Evolutionary conservation across 2,797 vertebrate genomes (phyloP).

Genomic region (Coluber constrictor): DNA sequence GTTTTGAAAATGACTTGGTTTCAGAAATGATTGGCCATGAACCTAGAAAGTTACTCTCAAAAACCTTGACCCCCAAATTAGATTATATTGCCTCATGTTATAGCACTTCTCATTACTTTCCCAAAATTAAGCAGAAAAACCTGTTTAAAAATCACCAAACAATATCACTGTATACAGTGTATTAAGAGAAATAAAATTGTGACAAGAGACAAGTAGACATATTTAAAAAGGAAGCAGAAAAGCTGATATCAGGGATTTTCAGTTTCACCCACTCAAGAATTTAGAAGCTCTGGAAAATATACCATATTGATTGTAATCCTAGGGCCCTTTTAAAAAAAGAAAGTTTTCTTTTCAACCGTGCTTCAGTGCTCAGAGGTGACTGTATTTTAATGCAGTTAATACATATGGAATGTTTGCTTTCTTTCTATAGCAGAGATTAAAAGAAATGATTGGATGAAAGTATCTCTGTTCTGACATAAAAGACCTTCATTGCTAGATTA

Average conservation of each 20-base stretch:
- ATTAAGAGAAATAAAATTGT: neutral
- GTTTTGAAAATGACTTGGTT: neutral
- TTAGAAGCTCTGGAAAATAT: neutral
- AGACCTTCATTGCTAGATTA: neutral
- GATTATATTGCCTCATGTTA: neutral
- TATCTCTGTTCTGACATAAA: neutral
- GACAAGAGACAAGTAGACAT: too few relatives aligned
- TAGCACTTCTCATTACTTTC: neutral
- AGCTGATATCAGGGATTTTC: neutral
- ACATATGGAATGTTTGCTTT: neutral
- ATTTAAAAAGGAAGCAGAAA: conserved; percentile 24
- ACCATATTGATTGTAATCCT: neutral
- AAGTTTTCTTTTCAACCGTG: neutral
- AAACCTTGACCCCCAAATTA: neutral
- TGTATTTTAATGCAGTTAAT: neutral
- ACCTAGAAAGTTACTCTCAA: neutral
- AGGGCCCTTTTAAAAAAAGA: neutral
- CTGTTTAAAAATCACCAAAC: neutral
- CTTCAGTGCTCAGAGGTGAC: neutral
- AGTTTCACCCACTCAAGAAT: conserved; percentile 2
- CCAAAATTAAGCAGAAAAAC: neutral
- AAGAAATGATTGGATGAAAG: neutral
- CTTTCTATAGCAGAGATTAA: neutral
- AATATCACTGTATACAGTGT: neutral
- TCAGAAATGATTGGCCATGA: neutral